Base-by-base conservation (phyloP, 2,888 invertebrate species). In the Ganaspis brasiliensis region DNA sequence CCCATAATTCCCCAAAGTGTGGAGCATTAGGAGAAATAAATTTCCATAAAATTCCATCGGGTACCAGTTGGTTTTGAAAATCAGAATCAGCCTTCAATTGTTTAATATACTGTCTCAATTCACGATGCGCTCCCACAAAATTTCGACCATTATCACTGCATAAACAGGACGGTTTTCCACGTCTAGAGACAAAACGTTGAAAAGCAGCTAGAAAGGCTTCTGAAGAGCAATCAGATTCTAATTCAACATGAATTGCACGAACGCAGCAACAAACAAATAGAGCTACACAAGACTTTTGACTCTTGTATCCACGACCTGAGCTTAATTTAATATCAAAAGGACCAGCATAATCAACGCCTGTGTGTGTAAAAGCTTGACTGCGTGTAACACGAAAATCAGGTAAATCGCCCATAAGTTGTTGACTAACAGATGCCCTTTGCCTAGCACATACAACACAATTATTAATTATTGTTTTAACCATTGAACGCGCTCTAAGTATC, bases 81-180 rank as follows among this genome's bases (percentile, higher is more conserved):
- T 6, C 2, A 31, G 31, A 4, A 31, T 31, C 31, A 31, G 31
- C 31, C 31, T 6, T 31, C 2, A 31, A 31, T 6, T 6, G 2
- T 6, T 31, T 2, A 2, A 52, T 2, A 16, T 2, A 52, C 19
- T 52, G n/a, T 8, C 12, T 52, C 1, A 52, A 16, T 8, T 52
- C 52, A 52, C 19, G n/a, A 52, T 52, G 3, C 2, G 52, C 52
- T 52, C 19, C 52, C 8, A 16, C n/a, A 19, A 52, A 52, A 52
- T n/a, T 52, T 52, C 40, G 4, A 16, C 52, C 56, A 56, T 56
- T 56, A 12, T 56, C 56, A 24, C 56, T 56, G 21, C 21, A 56
- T 2, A 56, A 10, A 24, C 21, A 1, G 0, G 24, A 10, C n/a
- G 56, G 56, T 56, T 10, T 56, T 10, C 24, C 24, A 5, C 56